Conservation (phyloP, 2,113 vertebrate species). For the Pseudorectes ferrugineus region DNA sequence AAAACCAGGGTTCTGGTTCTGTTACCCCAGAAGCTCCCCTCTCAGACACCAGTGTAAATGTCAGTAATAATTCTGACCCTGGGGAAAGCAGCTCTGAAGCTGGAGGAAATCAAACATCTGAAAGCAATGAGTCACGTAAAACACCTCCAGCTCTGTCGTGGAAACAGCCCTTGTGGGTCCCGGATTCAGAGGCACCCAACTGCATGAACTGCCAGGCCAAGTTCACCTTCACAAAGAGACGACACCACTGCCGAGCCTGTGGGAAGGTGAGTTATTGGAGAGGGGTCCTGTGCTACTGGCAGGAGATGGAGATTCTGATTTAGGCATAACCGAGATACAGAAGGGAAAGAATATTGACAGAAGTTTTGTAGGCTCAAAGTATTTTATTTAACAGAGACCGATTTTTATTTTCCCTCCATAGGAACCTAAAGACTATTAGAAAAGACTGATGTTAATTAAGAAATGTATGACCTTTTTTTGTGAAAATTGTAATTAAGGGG, state of each 20-base stretch:
- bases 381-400: background rate
- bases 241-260: slow-evolving; percentile 96
- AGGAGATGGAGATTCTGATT: background rate
- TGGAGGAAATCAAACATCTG: slow-evolving; percentile 59
- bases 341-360: background rate
- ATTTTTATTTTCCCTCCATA: background rate
- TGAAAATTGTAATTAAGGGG: background rate
- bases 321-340: background rate
- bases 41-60: background rate
- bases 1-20: slow-evolving; percentile 20
- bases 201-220: slow-evolving; percentile 91
- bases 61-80: background rate
- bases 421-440: background rate
- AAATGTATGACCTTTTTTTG: rapidly evolving
- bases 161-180: slow-evolving; percentile 90
- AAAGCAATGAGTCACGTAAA: background rate
- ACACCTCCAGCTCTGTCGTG: slow-evolving; percentile 64
- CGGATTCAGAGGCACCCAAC: slow-evolving; percentile 91
- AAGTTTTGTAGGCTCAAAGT: background rate
- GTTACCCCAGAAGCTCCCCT: background rate
- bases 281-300: background rate
- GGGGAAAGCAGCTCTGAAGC: slow-evolving; percentile 66
- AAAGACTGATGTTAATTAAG: background rate
- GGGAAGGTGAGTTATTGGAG: slow-evolving; percentile 82
- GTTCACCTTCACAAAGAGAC: slow-evolving; percentile 93